Evolutionary conservation across 2,797 vertebrate genomes (phyloP), one percentile per base, ranked within the genome.

Genomic region (Acanthurus tractus): DNA sequence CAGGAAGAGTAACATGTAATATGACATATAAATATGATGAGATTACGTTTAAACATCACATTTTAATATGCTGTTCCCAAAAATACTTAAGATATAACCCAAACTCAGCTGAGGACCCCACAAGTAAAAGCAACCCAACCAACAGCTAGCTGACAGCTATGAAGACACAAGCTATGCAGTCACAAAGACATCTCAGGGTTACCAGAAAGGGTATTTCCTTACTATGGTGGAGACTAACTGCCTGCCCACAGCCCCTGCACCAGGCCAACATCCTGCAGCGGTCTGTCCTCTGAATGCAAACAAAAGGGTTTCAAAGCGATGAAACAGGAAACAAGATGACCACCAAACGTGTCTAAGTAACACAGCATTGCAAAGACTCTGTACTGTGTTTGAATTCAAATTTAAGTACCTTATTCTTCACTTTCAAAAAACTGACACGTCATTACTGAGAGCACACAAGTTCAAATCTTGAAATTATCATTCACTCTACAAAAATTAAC

Each of bases 401-500:
- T 42, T 49, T 8, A 48, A 64, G 63, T 22, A 8, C 23, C 14
- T 12, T 6, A 6, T 8, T 25, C 1, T 34, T 34, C 29, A 34
- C 29, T 34, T 7, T 1, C 6, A 34, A 34, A 34, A 34, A 34
- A 34, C 29, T 34, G 29, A 34, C 29, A 34, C 42, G 38, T 12
- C 29, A 49, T 76, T 68, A 48, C 17, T 25, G 10, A 6, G n/a
- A 18, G 46, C 25, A 20, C 72, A 71, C 46, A 36, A 17, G 63
- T 22, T 11, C 18, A 52, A 58, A 36, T 59, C 29, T 70, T 18
- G 11, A 14, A 73, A 63, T 74, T 15, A 58, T 69, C 42, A 44
- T 78, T 57, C 59, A 45, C 50, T 15, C 4, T 9, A 34, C 11
- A 58, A 20, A 42, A 77, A 79, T 81, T 38, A 70, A 77, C 70